Conservation (phyloP, 2,113 vertebrate genomes). For the Chascanopsetta lugubris region DNA sequence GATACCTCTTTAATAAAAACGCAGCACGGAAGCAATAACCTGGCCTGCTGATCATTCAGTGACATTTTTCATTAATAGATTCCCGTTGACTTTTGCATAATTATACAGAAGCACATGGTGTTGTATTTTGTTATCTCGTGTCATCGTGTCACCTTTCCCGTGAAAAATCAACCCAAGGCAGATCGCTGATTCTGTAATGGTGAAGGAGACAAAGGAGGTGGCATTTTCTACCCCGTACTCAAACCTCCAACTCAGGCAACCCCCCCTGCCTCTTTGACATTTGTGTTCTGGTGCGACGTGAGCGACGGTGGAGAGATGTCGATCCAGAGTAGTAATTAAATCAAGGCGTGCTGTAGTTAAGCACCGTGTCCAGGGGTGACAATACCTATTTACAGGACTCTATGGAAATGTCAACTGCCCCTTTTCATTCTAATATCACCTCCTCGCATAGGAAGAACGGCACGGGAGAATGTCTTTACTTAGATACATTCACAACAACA, state of each 20-base stretch:
- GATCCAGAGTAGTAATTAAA: constrained; percentile 66
- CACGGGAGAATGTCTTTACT: no score
- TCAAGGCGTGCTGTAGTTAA: constrained; percentile 65
- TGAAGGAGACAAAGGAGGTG: constrained; percentile 47
- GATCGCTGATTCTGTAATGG: constrained; percentile 9
- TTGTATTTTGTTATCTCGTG: constrained; percentile 6
- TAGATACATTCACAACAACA: no score
- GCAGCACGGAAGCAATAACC: constrained; percentile 5
- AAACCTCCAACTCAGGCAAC: constrained; percentile 28
- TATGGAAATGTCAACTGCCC: constrained; percentile 66
- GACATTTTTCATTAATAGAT: constrained; percentile 43
- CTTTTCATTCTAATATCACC: constrained; percentile 55
- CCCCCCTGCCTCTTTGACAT: constrained; percentile 50
- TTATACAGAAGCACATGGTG: constrained; percentile 3
- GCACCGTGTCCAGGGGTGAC: constrained; percentile 58
- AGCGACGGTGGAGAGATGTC: constrained; percentile 62
- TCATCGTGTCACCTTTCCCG: constrained; percentile 40
- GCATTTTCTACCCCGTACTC: constrained; percentile 35
- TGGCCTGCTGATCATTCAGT: constrained; percentile 27
- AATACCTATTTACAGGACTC: constrained; percentile 63
- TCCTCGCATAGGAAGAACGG: no score
- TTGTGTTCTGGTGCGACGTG: constrained; percentile 50
- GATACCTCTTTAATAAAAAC: constrained; percentile 12
- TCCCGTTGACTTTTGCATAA: constrained; percentile 25
- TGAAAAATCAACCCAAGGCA: constrained; percentile 9